Percentiles rank a stretch among this genome's conserved stretches.
Evolutionary conservation across 30 jellyfish, hydroid and myxozoan genomes (phyloP).

Genomic region (Cassiopea andromeda): DNA sequence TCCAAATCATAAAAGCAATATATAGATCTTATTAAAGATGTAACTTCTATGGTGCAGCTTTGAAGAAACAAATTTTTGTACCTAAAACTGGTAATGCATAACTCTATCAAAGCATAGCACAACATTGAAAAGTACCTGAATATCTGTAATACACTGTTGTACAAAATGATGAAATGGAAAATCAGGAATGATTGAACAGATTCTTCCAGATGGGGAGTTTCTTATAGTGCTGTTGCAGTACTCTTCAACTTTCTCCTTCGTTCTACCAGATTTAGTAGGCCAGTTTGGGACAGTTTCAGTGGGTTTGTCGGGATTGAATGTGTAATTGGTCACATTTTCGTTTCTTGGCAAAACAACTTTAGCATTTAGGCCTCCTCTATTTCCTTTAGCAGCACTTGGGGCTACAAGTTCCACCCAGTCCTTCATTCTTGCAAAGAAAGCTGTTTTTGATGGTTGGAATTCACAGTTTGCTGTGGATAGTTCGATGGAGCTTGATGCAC

Average conservation of each 20-base stretch:
- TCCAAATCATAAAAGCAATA: neutral
- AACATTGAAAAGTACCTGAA: conserved; percentile 7
- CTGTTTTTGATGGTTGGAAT: conserved; percentile 12
- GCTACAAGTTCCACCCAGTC: conserved; percentile 11
- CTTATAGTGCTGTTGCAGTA: conserved; percentile 12
- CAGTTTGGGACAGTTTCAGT: conserved; percentile 13
- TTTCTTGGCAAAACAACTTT: conserved; percentile 14
- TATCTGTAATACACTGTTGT: too few relatives aligned
- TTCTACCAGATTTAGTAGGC: conserved; percentile 37
- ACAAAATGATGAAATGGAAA: too few relatives aligned
- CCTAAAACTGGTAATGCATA: too few relatives aligned
- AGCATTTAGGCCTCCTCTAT: conserved; percentile 5
- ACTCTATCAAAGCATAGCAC: neutral
- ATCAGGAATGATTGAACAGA: too few relatives aligned
- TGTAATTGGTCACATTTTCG: conserved; percentile 23
- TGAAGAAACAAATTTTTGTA: too few relatives aligned
- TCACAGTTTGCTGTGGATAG: conserved; percentile 3
- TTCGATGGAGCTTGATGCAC: neutral
- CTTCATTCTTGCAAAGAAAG: too few relatives aligned
- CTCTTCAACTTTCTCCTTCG: neutral
- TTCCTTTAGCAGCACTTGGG: conserved; percentile 4
- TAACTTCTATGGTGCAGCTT: neutral
- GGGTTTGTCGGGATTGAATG: conserved; percentile 11
- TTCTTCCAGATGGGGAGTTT: conserved; percentile 21
- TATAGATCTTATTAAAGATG: neutral